A percentile compares a stretch with the other conserved stretches of the same genome.
Evolutionary conservation across 1,140 invertebrate genomes (phyloP).

Genomic region (Conus ventricosus): DNA sequence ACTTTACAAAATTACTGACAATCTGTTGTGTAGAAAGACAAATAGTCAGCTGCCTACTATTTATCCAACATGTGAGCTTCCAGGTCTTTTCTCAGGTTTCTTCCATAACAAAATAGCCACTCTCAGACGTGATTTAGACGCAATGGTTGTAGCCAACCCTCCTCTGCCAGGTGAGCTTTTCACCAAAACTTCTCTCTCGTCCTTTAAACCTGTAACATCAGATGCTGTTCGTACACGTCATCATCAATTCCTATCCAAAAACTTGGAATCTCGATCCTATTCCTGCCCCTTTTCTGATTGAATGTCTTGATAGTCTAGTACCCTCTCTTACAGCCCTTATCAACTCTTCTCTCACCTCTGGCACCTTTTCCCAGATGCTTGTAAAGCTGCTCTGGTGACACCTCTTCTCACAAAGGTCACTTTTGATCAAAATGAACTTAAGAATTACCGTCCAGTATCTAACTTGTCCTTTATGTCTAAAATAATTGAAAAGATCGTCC

Average conservation of each 20-base stretch:
- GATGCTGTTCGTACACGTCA: not conserved
- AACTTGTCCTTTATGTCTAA: no score
- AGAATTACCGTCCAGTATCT: no score
- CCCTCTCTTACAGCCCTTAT: not conserved
- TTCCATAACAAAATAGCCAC: no score
- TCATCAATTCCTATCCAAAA: not conserved
- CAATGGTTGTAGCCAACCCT: not conserved
- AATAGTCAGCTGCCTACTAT: no score
- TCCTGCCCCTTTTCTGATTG: not conserved
- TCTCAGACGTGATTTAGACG: no score
- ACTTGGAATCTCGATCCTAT: not conserved
- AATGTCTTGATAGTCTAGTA: not conserved
- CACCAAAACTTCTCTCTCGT: not conserved
- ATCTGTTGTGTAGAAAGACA: no score
- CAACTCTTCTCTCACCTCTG: not conserved
- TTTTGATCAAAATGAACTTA: no score
- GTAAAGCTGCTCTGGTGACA: not conserved
- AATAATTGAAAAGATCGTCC: no score
- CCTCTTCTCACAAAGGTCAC: not conserved
- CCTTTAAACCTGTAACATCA: not conserved
- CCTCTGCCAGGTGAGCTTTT: not conserved
- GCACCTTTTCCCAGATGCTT: not conserved
- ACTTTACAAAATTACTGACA: no score
- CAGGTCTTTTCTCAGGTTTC: no score
- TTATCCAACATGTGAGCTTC: no score